Evolutionary conservation across 2,113 vertebrate genomes (phyloP).

Genomic region (Notothenia rossii): DNA sequence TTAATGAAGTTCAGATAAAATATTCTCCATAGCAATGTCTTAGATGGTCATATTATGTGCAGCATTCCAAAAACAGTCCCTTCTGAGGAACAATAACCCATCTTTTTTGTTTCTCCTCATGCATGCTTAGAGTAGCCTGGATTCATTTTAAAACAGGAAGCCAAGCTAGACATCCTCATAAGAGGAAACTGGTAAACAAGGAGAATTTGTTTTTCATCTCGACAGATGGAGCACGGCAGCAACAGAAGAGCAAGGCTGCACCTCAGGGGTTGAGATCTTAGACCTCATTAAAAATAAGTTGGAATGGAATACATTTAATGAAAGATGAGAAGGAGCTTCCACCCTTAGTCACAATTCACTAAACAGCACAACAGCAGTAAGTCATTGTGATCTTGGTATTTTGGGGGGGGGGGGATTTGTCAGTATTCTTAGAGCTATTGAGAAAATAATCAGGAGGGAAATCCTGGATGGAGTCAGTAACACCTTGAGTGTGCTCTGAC

Average conservation of each 20-base stretch:
- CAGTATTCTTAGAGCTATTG: conserved; percentile 1
- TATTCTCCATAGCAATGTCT: neutral
- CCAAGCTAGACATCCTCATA: conserved; percentile 46
- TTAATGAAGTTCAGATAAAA: conserved; percentile 28
- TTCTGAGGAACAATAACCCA: conserved; percentile 21
- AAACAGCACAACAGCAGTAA: neutral
- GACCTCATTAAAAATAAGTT: conserved; percentile 63
- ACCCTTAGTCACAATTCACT: conserved; percentile 21
- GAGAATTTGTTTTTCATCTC: conserved; percentile 63
- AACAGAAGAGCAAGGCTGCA: conserved; percentile 43
- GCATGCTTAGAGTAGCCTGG: conserved; percentile 31
- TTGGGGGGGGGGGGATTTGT: neutral
- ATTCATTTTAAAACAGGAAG: conserved; percentile 66
- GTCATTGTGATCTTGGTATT: neutral
- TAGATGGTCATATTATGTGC: conserved; percentile 8
- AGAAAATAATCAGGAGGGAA: conserved; percentile 34
- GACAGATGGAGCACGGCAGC: conserved; percentile 61
- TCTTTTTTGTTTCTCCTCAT: neutral
- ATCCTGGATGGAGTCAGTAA: conserved; percentile 15
- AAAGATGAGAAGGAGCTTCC: conserved; percentile 59
- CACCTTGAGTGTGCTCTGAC: neutral
- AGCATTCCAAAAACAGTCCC: conserved; percentile 17
- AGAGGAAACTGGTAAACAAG: conserved; percentile 56
- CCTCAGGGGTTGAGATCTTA: conserved; percentile 65
- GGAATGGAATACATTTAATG: conserved; percentile 44